Percentiles rank a stretch among this genome's conserved stretches.
Evolutionary conservation across 35 echinoderm and acorn worm species (phyloP).

Genomic region (Apostichopus californicus): DNA sequence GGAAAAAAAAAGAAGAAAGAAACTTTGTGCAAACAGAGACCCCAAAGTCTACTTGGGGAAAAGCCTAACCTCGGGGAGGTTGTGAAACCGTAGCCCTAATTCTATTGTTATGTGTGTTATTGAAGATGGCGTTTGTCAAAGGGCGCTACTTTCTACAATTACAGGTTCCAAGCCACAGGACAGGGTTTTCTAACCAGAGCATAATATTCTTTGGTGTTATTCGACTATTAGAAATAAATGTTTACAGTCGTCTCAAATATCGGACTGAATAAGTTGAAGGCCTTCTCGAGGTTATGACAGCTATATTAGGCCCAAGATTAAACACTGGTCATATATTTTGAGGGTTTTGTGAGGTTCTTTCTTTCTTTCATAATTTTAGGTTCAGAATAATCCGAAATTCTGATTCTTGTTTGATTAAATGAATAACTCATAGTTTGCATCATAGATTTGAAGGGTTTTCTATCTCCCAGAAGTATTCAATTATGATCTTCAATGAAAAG

Average conservation of each 20-base stretch:
- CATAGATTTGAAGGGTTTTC: no score
- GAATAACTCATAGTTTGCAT: no score
- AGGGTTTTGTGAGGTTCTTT: no score
- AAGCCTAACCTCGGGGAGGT: background rate
- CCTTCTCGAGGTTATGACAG: background rate
- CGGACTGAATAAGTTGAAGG: background rate
- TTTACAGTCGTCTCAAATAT: slow-evolving; percentile 8
- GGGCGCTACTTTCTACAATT: background rate
- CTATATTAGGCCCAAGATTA: background rate
- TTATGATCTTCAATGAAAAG: no score
- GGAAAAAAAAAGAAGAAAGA: background rate
- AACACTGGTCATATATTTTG: background rate
- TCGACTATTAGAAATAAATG: background rate
- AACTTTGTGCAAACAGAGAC: slow-evolving; percentile 11
- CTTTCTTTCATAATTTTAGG: no score
- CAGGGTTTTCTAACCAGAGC: background rate
- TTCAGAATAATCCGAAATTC: no score
- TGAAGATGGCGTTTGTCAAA: slow-evolving; percentile 15
- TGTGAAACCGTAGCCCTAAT: background rate
- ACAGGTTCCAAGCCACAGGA: background rate
- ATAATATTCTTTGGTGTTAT: background rate
- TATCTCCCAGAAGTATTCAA: no score
- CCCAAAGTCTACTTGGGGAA: slow-evolving; percentile 9
- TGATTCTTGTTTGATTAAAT: no score
- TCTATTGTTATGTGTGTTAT: background rate